phyloP scores from a whole-genome alignment of 2,888 invertebrate species.

The Tipula helvola region DNA sequence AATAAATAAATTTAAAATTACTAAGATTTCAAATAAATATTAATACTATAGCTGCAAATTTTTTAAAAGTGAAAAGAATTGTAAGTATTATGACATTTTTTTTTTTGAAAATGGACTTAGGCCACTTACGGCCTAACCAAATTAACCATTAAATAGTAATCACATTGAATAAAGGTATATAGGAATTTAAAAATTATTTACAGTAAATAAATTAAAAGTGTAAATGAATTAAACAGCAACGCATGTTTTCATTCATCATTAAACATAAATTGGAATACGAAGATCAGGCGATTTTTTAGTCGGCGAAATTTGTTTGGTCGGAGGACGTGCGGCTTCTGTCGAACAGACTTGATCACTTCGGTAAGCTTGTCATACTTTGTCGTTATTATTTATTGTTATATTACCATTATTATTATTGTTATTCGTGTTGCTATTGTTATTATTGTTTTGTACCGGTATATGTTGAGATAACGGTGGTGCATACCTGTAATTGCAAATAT shows the following conservation, averaged over 20 bases:
- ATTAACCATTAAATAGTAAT: no score
- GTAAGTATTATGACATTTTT: no score
- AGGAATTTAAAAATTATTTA: not conserved
- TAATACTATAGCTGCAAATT: no score
- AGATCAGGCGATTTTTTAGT: constrained; percentile 33
- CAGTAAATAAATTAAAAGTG: not conserved
- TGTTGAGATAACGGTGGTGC: constrained; percentile 26
- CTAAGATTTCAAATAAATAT: no score
- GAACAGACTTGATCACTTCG: constrained; percentile 37
- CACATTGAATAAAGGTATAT: not conserved
- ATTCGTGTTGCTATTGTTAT: not conserved
- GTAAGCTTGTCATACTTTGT: constrained; percentile 37
- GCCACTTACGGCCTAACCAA: no score
- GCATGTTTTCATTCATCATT: constrained; percentile 9
- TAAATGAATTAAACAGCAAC: not conserved
- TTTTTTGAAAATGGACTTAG: no score
- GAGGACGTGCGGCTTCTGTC: constrained; percentile 22
- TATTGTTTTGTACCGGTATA: constrained; percentile 7
- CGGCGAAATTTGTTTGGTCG: constrained; percentile 21
- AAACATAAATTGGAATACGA: constrained; percentile 33
- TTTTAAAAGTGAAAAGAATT: no score
- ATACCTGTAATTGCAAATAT: not conserved
- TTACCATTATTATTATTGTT: constrained; percentile 10
- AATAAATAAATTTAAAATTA: no score
- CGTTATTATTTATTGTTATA: constrained; percentile 25